phyloP scores from a whole-genome alignment of 1,140 invertebrate species.

The Plectrocnemia conspersa region DNA sequence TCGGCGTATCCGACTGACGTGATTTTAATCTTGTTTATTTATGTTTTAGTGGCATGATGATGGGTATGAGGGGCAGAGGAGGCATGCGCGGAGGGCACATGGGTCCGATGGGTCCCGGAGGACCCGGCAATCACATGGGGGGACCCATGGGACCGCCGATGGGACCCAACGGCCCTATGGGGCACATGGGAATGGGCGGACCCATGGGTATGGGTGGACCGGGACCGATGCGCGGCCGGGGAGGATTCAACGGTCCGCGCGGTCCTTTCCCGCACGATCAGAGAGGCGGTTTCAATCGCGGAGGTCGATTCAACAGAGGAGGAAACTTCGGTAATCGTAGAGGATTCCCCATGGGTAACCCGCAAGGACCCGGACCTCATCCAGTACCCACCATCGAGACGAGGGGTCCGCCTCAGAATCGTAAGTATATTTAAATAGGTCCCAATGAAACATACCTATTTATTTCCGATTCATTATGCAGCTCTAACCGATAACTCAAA shows the following conservation, averaged over 20 bases:
- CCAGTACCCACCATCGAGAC: conserved; percentile 50
- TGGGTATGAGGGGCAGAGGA: conserved; percentile 15
- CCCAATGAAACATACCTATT: no score
- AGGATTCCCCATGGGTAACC: conserved; percentile 41
- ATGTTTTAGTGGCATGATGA: conserved; percentile 12
- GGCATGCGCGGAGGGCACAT: conserved; percentile 15
- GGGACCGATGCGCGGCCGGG: conserved; percentile 11
- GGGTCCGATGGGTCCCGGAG: conserved; percentile 9
- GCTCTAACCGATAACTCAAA: background rate
- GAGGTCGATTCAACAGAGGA: conserved; percentile 34
- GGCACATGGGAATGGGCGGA: conserved; percentile 10
- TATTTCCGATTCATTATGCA: background rate
- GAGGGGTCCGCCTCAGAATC: conserved; percentile 40
- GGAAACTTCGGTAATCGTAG: conserved; percentile 43
- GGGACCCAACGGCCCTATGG: conserved; percentile 21
- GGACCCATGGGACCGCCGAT: conserved; percentile 22
- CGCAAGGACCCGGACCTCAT: conserved; percentile 48
- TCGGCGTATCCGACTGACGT: background rate
- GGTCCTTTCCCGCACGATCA: conserved; percentile 18
- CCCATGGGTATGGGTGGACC: conserved; percentile 18
- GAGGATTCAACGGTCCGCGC: conserved; percentile 12
- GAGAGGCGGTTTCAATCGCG: conserved; percentile 14
- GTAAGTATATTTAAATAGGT: conserved; percentile 13
- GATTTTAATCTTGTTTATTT: background rate
- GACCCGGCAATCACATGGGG: conserved; percentile 3